Percentiles rank a stretch among this genome's conserved stretches.
Evolutionary conservation across 2,888 invertebrate species (phyloP).

Genomic region (Calameuta idolon): DNA sequence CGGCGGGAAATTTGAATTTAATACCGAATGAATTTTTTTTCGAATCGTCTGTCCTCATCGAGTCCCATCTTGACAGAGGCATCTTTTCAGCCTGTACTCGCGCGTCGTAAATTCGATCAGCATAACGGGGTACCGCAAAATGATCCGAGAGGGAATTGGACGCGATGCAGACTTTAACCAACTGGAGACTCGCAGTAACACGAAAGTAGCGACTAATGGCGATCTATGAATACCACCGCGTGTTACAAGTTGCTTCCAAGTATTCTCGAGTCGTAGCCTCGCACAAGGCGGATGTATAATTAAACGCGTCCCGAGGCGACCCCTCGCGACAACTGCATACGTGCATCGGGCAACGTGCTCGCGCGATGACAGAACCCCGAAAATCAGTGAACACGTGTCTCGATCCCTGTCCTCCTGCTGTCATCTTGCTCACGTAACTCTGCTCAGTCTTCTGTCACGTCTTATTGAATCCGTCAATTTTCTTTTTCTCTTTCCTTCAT

Average conservation of each 20-base stretch:
- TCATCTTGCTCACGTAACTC: not conserved
- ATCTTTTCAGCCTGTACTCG: not conserved
- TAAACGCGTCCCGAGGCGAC: constrained; percentile 26
- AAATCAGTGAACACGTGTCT: constrained; percentile 11
- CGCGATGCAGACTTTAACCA: not conserved
- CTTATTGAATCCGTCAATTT: not conserved
- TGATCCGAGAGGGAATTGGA: not conserved
- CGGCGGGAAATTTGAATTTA: not conserved
- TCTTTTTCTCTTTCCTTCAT: not conserved
- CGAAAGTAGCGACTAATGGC: constrained; percentile 6
- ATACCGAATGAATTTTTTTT: not conserved
- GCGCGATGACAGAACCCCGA: constrained; percentile 7
- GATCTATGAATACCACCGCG: constrained; percentile 6
- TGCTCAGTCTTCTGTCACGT: not conserved
- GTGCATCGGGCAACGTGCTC: not conserved
- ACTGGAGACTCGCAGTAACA: not conserved
- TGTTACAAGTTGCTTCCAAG: constrained; percentile 24
- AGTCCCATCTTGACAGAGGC: no score
- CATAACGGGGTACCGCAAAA: not conserved
- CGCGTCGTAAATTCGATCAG: not conserved
- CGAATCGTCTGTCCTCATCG: not conserved
- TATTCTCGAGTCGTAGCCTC: constrained; percentile 40
- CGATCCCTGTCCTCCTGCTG: not conserved
- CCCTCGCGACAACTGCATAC: not conserved
- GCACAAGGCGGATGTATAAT: constrained; percentile 40